Evolutionary conservation across 2,888 invertebrate species (phyloP).

Genomic region (Cheilosia vulpina): DNA sequence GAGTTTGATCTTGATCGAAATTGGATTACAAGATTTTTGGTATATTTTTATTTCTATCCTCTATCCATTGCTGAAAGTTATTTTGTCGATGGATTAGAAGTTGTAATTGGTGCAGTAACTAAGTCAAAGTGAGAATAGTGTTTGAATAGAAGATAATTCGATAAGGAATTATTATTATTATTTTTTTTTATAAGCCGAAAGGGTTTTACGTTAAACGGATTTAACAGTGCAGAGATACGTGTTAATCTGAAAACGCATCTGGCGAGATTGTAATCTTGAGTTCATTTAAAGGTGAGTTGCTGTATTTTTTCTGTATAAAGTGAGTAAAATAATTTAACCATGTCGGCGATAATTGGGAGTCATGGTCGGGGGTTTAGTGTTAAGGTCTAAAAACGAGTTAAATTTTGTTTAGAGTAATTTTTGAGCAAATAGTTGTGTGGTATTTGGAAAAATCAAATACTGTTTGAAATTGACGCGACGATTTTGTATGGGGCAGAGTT

Average conservation of each 20-base stretch:
- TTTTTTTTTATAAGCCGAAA: conserved; percentile 3
- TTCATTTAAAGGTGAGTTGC: background rate
- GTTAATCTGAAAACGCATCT: conserved; percentile 6
- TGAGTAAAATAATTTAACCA: conserved; percentile 40
- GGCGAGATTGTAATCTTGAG: background rate
- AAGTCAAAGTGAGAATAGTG: conserved; percentile 58
- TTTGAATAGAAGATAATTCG: conserved; percentile 4
- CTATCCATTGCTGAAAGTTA: background rate
- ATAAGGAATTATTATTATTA: background rate
- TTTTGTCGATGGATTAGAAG: conserved; percentile 18
- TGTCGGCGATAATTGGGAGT: conserved; percentile 27
- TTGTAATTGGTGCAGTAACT: conserved; percentile 55
- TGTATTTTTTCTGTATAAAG: background rate
- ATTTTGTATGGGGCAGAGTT: too few species aligned
- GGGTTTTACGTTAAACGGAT: conserved; percentile 12
- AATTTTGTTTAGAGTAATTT: conserved; percentile 1
- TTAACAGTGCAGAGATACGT: conserved; percentile 32
- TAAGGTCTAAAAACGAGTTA: background rate
- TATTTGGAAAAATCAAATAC: too few species aligned
- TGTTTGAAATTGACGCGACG: too few species aligned
- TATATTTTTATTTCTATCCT: background rate
- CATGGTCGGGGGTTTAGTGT: background rate
- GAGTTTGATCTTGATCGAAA: conserved; percentile 38
- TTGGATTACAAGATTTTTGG: conserved; percentile 50
- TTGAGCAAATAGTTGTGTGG: too few species aligned